A percentile compares a stretch with the other conserved stretches of the same genome.
These are phyloP conservation scores for Setophaga petechia DNA, from an alignment of 2,113 vertebrate species.

Conservation along the genomic window DNA sequence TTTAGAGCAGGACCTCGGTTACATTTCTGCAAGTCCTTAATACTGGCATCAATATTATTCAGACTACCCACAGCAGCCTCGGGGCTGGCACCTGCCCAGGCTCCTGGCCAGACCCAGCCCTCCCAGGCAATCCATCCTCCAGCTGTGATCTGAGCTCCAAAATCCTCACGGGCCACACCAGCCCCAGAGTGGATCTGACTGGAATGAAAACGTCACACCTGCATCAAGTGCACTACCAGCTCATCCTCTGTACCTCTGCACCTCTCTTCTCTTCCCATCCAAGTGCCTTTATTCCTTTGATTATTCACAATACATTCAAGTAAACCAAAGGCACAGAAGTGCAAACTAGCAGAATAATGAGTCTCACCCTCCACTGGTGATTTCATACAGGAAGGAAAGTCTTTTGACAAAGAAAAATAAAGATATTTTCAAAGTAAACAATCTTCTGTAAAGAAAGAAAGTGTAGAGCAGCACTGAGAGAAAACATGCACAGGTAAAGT, in stretches of 20 bases:
- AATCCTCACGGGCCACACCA: neutral
- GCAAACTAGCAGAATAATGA: constrained; percentile 30
- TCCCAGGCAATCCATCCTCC: neutral
- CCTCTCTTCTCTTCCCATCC: neutral
- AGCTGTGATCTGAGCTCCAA: neutral
- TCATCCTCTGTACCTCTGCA: constrained; percentile 10
- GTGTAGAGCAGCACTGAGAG: constrained; percentile 20
- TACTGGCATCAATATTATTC: neutral
- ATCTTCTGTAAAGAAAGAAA: constrained; percentile 28
- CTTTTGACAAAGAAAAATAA: constrained; percentile 10
- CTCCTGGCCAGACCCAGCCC: neutral
- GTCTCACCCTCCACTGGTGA: constrained; percentile 15
- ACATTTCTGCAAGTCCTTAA: constrained; percentile 25
- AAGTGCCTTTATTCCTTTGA: constrained; percentile 31
- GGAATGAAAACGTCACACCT: neutral
- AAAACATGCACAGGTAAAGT: neutral
- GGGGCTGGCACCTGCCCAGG: constrained; percentile 4
- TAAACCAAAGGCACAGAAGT: constrained; percentile 50
- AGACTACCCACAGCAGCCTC: neutral
- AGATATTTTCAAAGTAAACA: constrained; percentile 47
- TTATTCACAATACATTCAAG: constrained; percentile 54
- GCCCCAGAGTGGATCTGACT: neutral
- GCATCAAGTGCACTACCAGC: constrained; percentile 2
- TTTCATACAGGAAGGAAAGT: constrained; percentile 22
- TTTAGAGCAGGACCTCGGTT: neutral